These are phyloP conservation scores for Nasonia longicornis DNA, from an alignment of 1,140 invertebrate species.

Conservation along the genomic window DNA sequence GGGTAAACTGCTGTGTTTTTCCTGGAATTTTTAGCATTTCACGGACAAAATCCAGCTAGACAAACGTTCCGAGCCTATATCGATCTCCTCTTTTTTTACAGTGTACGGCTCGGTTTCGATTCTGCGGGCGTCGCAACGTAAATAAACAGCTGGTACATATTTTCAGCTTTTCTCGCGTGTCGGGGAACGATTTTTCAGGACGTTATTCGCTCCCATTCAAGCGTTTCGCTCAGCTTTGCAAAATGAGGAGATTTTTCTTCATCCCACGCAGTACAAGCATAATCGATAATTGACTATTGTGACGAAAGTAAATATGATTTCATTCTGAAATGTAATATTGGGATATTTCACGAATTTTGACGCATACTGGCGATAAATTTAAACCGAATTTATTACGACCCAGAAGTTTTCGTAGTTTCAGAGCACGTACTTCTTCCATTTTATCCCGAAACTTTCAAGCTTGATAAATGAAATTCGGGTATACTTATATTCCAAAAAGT, in stretches of 20 bases:
- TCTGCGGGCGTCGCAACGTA: no score
- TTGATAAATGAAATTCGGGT: no score
- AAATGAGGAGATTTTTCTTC: background rate
- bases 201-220: background rate
- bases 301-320: background rate
- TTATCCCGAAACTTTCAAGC: background rate
- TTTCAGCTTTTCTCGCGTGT: background rate
- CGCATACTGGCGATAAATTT: background rate
- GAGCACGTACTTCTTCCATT: background rate
- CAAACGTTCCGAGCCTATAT: no score
- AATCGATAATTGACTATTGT: background rate
- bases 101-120: no score
- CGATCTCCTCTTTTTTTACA: no score
- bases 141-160: background rate
- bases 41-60: no score
- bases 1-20: no score
- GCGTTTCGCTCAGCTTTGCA: background rate
- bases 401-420: background rate
- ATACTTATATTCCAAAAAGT: no score
- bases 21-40: no score
- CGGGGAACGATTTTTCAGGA: background rate
- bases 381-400: background rate
- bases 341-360: no score
- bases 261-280: background rate
- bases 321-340: no score